Evolutionary conservation across 2,113 vertebrate genomes (phyloP).

Genomic region (Nesoenas mayeri): DNA sequence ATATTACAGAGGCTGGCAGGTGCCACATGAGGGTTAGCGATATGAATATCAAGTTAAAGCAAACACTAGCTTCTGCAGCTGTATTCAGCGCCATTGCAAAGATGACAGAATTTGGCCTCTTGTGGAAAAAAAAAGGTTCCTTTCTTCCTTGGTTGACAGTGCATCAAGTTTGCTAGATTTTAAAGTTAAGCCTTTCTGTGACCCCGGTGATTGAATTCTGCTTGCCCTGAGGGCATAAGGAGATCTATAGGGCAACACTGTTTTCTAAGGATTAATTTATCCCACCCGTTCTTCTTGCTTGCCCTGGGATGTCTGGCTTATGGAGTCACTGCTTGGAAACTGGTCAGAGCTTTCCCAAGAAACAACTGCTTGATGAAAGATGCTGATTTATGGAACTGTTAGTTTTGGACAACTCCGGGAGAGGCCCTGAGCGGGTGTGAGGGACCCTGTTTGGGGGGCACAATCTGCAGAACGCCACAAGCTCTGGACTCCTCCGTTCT

Average conservation of each 20-base stretch:
- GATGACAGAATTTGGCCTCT: not conserved
- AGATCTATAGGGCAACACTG: not conserved
- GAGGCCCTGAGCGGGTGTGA: not conserved
- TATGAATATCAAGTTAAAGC: not conserved
- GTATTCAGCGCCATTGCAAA: not conserved
- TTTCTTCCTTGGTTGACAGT: not conserved
- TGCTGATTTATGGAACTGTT: not conserved
- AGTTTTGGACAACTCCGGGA: not conserved
- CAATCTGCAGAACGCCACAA: not conserved
- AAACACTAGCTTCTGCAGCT: not conserved
- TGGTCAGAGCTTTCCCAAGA: not conserved
- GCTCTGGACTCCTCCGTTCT: not conserved
- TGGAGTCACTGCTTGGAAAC: conserved; percentile 28
- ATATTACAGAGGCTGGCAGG: not conserved
- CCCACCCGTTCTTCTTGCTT: not conserved
- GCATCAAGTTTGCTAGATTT: not conserved
- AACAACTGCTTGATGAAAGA: not conserved
- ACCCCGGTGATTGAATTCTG: not conserved
- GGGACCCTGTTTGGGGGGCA: not conserved
- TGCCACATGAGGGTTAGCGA: not conserved
- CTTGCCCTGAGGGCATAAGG: not conserved
- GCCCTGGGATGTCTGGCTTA: not conserved
- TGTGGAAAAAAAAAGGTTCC: not conserved
- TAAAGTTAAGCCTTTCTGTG: not conserved
- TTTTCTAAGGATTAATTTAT: not conserved